Evolutionary conservation across 1,140 invertebrate genomes (phyloP), one percentile per base, ranked within the genome.

Genomic region (Ephestia elutella): DNA sequence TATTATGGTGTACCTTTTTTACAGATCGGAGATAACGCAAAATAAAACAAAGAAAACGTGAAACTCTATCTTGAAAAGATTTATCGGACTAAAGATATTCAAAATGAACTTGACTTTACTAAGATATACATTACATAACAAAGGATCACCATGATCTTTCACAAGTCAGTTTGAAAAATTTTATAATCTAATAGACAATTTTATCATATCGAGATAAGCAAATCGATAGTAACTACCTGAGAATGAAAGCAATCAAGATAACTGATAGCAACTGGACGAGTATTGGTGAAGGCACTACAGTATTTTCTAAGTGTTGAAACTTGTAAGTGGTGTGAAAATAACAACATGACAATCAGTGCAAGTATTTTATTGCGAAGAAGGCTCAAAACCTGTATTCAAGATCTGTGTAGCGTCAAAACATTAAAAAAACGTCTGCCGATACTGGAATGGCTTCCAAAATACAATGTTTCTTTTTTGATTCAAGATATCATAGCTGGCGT

Each of bases 401-500:
- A 73, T 50, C 50, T 65, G 25, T 91, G 89, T 62, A 89, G 71
- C 59, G 68, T 71, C 13, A 71, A 88, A n/a, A 70, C 82, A 2
- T 35, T 91, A 10, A 86, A 89, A 49, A 88, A 84, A 68, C 81
- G 90, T 49, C 32, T 95, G 7, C 94, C 94, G 0, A 89, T 95
- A 56, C 63, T 90, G 21, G 63, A 68, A 70, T 95, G 94, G 94
- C 64, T 92, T 1, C 92, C 92, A 2, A 86, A 82, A 15, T 95
- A 95, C 71, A 91, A 86, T 56, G 30, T 76, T 8, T 70, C 82
- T 13, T 90, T 89, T 76, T 70, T 94, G 0, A 62, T 93, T 0
- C 90, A 92, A 56, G 95, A 96, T 80, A 65, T 92, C 13, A 83
- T 88, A 56, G 84, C 86, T 17, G 96, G 96, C 0, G 88, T 96